Percentiles rank a stretch among this genome's conserved stretches.
Evolutionary conservation across 2,113 vertebrate species (phyloP).

Genomic region (Labeo rohita): DNA sequence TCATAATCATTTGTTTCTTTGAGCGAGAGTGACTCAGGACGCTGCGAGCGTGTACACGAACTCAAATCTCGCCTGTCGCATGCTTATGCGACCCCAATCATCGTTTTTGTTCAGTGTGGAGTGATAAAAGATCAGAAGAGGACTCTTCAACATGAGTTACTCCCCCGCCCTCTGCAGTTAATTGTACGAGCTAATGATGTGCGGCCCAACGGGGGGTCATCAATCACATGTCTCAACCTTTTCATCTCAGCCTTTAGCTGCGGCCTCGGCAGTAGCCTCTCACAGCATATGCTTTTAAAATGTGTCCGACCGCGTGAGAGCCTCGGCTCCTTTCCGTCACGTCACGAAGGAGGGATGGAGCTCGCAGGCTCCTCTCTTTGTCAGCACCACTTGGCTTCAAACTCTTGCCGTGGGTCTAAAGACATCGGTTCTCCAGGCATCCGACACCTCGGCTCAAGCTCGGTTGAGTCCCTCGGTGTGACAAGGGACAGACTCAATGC

Average conservation of each 20-base stretch:
- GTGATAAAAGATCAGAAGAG: conserved; percentile 49
- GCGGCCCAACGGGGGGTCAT: conserved; percentile 46
- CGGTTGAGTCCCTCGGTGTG: conserved; percentile 44
- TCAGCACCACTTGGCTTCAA: conserved; percentile 73
- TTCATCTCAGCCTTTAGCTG: conserved; percentile 47
- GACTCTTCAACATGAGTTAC: conserved; percentile 60
- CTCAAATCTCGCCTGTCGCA: conserved; percentile 31
- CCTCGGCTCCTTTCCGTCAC: conserved; percentile 41
- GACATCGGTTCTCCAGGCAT: conserved; percentile 7
- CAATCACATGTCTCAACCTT: conserved; percentile 56
- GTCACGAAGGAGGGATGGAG: conserved; percentile 60
- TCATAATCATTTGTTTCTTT: conserved; percentile 70
- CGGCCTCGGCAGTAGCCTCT: conserved; percentile 61
- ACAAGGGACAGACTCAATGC: conserved; percentile 26
- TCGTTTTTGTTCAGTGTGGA: conserved; percentile 26
- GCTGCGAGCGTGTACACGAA: not conserved
- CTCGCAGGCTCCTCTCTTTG: conserved; percentile 67
- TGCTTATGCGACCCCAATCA: conserved; percentile 13
- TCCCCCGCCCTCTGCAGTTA: conserved; percentile 29
- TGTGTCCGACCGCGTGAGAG: conserved; percentile 56
- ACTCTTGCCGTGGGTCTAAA: conserved; percentile 36
- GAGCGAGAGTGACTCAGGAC: conserved; percentile 52
- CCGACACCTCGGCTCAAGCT: conserved; percentile 44
- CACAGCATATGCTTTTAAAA: conserved; percentile 76
- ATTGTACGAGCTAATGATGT: conserved; percentile 33